phyloP scores from a whole-genome alignment of 2,888 invertebrate genomes.

The Gastrophysa polygoni region DNA sequence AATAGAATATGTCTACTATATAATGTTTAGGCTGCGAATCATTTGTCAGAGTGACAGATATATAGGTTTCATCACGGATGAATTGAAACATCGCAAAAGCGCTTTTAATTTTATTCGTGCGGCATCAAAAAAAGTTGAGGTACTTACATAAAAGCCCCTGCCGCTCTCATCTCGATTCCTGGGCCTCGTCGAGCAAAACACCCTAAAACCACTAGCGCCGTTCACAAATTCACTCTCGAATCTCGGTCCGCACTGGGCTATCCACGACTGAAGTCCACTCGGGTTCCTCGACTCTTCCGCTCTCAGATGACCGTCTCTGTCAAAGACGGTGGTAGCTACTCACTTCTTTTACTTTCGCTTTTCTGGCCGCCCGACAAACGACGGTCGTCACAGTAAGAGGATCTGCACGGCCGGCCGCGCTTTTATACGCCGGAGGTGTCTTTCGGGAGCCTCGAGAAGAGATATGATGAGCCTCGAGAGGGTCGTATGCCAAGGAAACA shows the following conservation, averaged over 20 bases:
- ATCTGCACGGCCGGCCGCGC: slow-evolving; percentile 43
- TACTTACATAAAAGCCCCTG: neutral
- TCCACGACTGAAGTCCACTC: neutral
- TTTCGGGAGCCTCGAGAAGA: neutral
- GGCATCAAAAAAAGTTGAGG: neutral
- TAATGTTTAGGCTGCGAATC: too few species aligned
- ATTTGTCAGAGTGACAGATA: too few species aligned
- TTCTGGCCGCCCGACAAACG: slow-evolving; percentile 34
- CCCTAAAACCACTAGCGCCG: neutral
- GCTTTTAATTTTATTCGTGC: too few species aligned
- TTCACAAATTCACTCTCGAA: neutral
- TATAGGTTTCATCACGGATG: too few species aligned
- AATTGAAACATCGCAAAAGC: too few species aligned
- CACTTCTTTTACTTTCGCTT: slow-evolving; percentile 40
- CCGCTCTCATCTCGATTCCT: neutral
- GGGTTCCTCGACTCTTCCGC: neutral
- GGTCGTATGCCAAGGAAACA: too few species aligned
- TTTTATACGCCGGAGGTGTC: slow-evolving; percentile 41
- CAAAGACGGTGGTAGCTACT: neutral
- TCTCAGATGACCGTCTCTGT: neutral
- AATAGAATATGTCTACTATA: too few species aligned
- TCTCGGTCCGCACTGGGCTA: neutral
- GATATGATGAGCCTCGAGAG: neutral
- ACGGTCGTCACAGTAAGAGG: slow-evolving; percentile 44
- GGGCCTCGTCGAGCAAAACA: neutral